Percentiles rank a stretch among this genome's conserved stretches.
These are phyloP conservation scores for Corythornis cristatus DNA, from an alignment of 2,113 vertebrate genomes.

Conservation along the genomic window DNA sequence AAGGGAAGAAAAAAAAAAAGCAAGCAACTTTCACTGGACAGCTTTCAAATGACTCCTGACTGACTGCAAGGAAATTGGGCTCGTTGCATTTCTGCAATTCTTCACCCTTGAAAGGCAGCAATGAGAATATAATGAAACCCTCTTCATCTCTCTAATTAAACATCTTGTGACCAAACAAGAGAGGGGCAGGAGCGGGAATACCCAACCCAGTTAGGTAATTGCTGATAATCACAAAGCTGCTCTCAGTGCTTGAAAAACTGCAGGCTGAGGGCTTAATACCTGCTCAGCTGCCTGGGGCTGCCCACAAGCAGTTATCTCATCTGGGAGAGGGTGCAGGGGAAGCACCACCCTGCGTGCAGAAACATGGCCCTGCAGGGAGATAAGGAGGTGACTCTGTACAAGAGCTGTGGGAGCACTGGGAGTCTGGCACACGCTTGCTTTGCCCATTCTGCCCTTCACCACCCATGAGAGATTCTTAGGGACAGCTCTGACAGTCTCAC, in stretches of 20 bases:
- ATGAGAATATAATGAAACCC: constrained; percentile 26
- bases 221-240: constrained; percentile 32
- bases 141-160: constrained; percentile 50
- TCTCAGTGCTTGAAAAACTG: neutral
- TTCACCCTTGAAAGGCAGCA: constrained; percentile 22
- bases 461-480: neutral
- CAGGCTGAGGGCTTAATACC: constrained; percentile 3
- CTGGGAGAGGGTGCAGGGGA: neutral
- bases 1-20: neutral
- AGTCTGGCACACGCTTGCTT: neutral
- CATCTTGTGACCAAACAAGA: constrained; percentile 41
- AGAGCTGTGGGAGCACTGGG: neutral
- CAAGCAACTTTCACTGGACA: neutral
- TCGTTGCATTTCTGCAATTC: constrained; percentile 37
- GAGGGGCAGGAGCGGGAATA: constrained; percentile 49
- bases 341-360: constrained; percentile 1
- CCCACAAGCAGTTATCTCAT: constrained; percentile 10
- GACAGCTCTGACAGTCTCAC: neutral
- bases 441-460: neutral
- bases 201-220: constrained; percentile 29
- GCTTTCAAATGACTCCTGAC: constrained; percentile 24
- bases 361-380: neutral
- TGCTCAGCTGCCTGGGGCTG: constrained; percentile 23
- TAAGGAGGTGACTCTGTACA: neutral
- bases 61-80: neutral